Evolutionary conservation across 2,888 invertebrate genomes (phyloP).

Genomic region (Pterostichus madidus): DNA sequence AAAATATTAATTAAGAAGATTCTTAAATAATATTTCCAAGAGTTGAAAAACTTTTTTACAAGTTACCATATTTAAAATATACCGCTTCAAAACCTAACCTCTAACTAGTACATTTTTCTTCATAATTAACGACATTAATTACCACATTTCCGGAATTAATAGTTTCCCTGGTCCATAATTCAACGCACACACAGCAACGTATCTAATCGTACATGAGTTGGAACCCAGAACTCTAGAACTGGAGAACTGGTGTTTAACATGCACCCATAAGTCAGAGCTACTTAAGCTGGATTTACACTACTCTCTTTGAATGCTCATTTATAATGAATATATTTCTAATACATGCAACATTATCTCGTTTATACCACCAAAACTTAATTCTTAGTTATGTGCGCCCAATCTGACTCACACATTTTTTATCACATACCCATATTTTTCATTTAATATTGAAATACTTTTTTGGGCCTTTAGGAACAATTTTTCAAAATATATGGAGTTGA

Average conservation of each 20-base stretch:
- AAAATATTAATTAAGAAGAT: not conserved
- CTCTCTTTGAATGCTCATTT: not conserved
- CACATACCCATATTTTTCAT: too few species aligned
- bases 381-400: too few species aligned
- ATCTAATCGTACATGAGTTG: slow-evolving; percentile 1
- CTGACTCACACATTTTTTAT: too few species aligned
- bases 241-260: slow-evolving; percentile 2
- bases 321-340: too few species aligned
- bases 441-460: too few species aligned
- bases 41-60: not conserved
- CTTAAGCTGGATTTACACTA: not conserved
- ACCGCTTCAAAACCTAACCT: not conserved
- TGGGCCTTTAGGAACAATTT: too few species aligned
- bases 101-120: slow-evolving; percentile 9
- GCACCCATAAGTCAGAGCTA: slow-evolving; percentile 1
- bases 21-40: slow-evolving; percentile 10
- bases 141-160: slow-evolving; percentile 34
- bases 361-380: too few species aligned
- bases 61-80: slow-evolving; percentile 2
- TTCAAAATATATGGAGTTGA: too few species aligned
- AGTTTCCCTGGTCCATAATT: slow-evolving; percentile 13
- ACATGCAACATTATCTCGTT: too few species aligned
- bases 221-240: not conserved
- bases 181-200: not conserved
- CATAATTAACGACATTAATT: slow-evolving; percentile 40